phyloP scores from a whole-genome alignment of 2,113 vertebrate genomes.

The Anoura caudifer region DNA sequence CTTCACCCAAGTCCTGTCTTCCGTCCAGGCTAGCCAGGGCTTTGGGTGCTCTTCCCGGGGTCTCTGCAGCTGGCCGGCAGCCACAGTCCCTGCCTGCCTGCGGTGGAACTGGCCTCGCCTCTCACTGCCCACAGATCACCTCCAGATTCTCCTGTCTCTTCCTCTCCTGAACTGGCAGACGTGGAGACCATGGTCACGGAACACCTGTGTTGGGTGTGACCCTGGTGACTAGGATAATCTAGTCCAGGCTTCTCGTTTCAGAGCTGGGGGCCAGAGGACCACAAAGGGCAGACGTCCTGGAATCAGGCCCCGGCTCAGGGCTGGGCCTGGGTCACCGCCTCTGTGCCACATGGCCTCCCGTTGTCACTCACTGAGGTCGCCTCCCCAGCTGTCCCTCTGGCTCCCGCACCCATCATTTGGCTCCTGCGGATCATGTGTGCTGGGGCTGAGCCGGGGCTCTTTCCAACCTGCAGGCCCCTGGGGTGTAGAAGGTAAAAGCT shows the following conservation, averaged over 20 bases:
- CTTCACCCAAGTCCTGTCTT: background rate
- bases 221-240: background rate
- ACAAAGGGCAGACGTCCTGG: no score
- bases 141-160: background rate
- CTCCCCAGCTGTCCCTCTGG: background rate
- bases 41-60: background rate
- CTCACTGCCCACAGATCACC: background rate
- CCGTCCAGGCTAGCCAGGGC: background rate
- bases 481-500: background rate
- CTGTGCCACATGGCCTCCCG: background rate
- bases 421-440: background rate
- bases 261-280: background rate
- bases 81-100: background rate
- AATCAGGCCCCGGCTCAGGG: background rate
- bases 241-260: background rate
- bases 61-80: background rate
- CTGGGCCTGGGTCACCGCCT: background rate
- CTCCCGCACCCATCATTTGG: background rate
- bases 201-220: background rate
- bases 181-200: background rate
- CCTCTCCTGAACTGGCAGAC: background rate
- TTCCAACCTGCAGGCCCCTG: background rate
- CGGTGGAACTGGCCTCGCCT: background rate
- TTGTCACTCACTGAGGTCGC: accelerated
- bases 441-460: background rate